Conservation (phyloP, 2,888 invertebrate species). For the Amorpha juglandis region DNA sequence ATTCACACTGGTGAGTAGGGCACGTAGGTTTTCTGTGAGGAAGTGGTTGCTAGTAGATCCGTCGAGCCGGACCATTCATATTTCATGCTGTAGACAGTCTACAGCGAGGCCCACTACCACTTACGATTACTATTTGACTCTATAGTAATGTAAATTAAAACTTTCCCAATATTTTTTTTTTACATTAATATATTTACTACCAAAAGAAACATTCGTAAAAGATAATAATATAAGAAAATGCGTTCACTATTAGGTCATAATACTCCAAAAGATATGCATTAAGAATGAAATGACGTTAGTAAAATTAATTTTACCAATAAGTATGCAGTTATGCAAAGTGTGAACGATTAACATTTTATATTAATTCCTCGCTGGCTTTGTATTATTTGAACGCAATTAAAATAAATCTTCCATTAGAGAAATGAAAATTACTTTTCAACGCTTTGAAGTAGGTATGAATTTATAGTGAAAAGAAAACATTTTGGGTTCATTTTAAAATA, state of each 20-base stretch:
- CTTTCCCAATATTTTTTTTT: too few relatives aligned
- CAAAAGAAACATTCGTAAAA: too few relatives aligned
- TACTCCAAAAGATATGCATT: not conserved
- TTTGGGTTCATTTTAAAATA: not conserved
- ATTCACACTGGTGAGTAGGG: too few relatives aligned
- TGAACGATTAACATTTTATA: slow-evolving; percentile 70
- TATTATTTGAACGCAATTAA: slow-evolving; percentile 50
- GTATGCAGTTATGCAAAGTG: slow-evolving; percentile 34
- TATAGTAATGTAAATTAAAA: too few relatives aligned
- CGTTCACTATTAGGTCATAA: not conserved
- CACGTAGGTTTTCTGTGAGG: too few relatives aligned
- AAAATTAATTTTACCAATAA: slow-evolving; percentile 25
- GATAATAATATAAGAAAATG: too few relatives aligned
- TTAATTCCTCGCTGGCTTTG: slow-evolving; percentile 61
- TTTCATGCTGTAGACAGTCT: too few relatives aligned
- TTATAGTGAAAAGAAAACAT: not conserved
- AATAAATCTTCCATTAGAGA: slow-evolving; percentile 21
- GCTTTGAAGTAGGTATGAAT: not conserved
- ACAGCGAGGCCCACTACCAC: too few relatives aligned
- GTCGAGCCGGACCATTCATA: too few relatives aligned
- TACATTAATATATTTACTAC: too few relatives aligned
- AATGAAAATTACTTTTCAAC: slow-evolving; percentile 10
- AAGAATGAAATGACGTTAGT: slow-evolving; percentile 11
- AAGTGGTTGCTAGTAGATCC: too few relatives aligned
- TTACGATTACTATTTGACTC: too few relatives aligned